phyloP scores from a whole-genome alignment of 2,113 vertebrate species.

The Dipodomys stephensi region DNA sequence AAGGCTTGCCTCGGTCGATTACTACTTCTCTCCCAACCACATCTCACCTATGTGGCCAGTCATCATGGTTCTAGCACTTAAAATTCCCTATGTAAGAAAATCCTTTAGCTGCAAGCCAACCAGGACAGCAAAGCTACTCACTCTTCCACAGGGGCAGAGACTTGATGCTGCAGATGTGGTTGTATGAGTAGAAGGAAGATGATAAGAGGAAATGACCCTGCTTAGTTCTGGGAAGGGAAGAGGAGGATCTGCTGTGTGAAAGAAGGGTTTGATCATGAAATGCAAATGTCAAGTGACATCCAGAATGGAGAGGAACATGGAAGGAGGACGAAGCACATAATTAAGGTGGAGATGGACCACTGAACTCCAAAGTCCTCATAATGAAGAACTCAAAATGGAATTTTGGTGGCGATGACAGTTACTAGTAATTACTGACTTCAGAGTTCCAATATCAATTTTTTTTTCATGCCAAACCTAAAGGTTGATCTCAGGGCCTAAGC shows the following conservation, averaged over 20 bases:
- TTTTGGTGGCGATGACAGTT: conserved; percentile 22
- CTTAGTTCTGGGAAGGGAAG: background rate
- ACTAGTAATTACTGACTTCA: background rate
- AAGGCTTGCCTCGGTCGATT: background rate
- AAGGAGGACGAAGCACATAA: background rate
- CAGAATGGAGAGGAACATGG: background rate
- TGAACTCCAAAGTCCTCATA: background rate
- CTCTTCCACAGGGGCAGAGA: background rate
- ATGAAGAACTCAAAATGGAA: background rate
- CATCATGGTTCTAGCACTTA: background rate
- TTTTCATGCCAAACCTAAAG: no score
- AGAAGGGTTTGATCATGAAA: background rate
- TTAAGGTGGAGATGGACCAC: background rate
- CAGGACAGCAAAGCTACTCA: background rate
- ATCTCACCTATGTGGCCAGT: background rate
- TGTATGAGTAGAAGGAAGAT: background rate
- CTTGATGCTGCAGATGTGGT: background rate
- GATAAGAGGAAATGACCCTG: background rate
- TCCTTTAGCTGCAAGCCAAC: background rate
- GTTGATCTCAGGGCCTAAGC: no score
- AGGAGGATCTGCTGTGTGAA: background rate
- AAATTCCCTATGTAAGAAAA: background rate
- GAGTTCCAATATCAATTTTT: background rate
- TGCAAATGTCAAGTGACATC: background rate
- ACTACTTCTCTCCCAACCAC: background rate